phyloP scores from a whole-genome alignment of 2,797 vertebrate genomes.

The Antennarius maculatus region DNA sequence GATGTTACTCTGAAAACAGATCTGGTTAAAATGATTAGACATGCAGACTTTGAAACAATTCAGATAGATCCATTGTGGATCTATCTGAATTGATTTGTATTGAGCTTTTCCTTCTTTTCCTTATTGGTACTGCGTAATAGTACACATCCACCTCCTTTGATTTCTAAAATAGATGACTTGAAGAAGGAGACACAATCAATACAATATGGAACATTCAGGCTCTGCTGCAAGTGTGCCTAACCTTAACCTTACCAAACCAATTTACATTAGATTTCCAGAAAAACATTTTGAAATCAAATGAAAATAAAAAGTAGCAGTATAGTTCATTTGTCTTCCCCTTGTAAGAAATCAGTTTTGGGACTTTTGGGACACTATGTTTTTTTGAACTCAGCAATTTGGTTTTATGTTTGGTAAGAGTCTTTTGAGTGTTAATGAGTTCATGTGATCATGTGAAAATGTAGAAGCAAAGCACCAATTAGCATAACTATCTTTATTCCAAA shows the following conservation, averaged over 20 bases:
- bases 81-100: constrained; percentile 33
- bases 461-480: constrained; percentile 75
- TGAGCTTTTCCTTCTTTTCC: constrained; percentile 17
- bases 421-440: constrained; percentile 40
- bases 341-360: constrained; percentile 12
- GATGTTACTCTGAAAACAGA: constrained; percentile 6
- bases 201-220: constrained; percentile 14
- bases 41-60: constrained; percentile 29
- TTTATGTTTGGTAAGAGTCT: constrained; percentile 41
- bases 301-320: not conserved
- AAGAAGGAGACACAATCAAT: constrained; percentile 66
- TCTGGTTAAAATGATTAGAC: constrained; percentile 42
- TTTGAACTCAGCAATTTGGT: constrained; percentile 13
- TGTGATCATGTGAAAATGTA: constrained; percentile 54
- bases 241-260: too few species aligned
- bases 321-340: not conserved
- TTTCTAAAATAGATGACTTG: constrained; percentile 61
- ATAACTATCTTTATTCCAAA: constrained; percentile 72
- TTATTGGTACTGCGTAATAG: constrained; percentile 24
- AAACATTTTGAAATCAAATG: not conserved
- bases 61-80: constrained; percentile 28
- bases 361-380: not conserved
- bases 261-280: too few species aligned
- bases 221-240: constrained; percentile 31
- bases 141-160: constrained; percentile 42